Percentiles rank a stretch among this genome's conserved stretches.
These are phyloP conservation scores for Tragelaphus imberbis DNA, from an alignment of 2,113 vertebrate genomes.

Conservation along the genomic window DNA sequence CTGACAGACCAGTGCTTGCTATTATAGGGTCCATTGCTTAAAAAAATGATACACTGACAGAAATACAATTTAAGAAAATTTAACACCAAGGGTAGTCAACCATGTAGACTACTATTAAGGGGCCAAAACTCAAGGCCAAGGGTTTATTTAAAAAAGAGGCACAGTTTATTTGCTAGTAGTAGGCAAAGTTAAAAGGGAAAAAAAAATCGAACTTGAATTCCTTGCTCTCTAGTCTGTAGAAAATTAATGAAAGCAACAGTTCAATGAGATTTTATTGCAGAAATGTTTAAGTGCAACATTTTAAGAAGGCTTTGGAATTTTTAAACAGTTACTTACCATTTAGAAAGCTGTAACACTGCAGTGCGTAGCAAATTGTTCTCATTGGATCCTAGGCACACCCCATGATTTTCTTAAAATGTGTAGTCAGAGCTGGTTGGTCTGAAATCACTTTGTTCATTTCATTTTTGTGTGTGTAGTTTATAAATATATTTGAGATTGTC, in stretches of 20 bases:
- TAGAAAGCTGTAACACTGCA: constrained; percentile 42
- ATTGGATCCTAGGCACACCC: constrained; percentile 67
- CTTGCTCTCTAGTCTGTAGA: constrained; percentile 69
- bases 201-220: constrained; percentile 57
- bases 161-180: constrained; percentile 76
- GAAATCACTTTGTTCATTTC: constrained; percentile 64
- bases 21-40: constrained; percentile 84
- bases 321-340: constrained; percentile 74
- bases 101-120: constrained; percentile 84
- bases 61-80: constrained; percentile 89
- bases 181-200: constrained; percentile 69
- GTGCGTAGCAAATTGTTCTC: constrained; percentile 70
- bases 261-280: constrained; percentile 78
- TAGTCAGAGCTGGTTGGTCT: constrained; percentile 68
- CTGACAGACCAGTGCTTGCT: constrained; percentile 84
- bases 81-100: constrained; percentile 83
- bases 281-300: constrained; percentile 79
- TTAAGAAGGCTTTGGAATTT: constrained; percentile 74
- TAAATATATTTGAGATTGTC: constrained; percentile 60
- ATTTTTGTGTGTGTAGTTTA: constrained; percentile 51
- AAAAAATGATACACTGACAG: constrained; percentile 86
- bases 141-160: constrained; percentile 79
- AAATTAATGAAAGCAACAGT: constrained; percentile 81
- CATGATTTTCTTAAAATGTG: constrained; percentile 68
- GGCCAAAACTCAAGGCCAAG: constrained; percentile 83